A percentile compares a stretch with the other conserved stretches of the same genome.
Conservation (phyloP, 2,888 invertebrate species). For the Macropis europaea region DNA sequence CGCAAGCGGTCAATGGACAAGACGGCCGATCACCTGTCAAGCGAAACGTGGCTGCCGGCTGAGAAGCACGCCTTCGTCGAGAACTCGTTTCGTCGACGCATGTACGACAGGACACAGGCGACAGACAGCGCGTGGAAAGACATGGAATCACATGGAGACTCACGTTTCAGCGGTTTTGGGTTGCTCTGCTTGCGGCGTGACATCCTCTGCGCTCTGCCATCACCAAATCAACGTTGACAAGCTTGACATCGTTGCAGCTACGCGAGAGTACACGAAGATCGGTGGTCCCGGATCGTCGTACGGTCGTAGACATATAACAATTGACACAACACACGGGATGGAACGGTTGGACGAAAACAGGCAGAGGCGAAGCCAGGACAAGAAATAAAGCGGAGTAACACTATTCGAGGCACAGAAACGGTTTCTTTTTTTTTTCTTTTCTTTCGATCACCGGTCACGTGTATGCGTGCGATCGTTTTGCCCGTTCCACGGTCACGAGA, state of each 20-base stretch:
- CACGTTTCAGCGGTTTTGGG: slow-evolving; percentile 97
- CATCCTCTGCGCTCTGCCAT: slow-evolving; percentile 83
- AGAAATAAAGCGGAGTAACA: slow-evolving; percentile 19
- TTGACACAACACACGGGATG: slow-evolving; percentile 59
- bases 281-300: slow-evolving; percentile 25
- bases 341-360: slow-evolving; percentile 27
- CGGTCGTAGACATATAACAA: slow-evolving; percentile 55
- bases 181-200: slow-evolving; percentile 97
- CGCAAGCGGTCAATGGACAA: slow-evolving; percentile 19
- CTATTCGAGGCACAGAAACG: slow-evolving; percentile 36
- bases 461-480: background rate
- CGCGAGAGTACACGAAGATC: slow-evolving; percentile 38
- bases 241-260: slow-evolving; percentile 46
- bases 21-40: slow-evolving; percentile 52
- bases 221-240: slow-evolving; percentile 76
- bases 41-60: slow-evolving; percentile 50
- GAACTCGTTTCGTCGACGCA: slow-evolving; percentile 32
- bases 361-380: slow-evolving; percentile 14
- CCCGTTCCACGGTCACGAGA: background rate
- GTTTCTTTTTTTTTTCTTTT: too few species aligned
- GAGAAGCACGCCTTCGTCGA: slow-evolving; percentile 41
- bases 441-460: slow-evolving; percentile 31
- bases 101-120: slow-evolving; percentile 28
- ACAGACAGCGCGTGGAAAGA: background rate
- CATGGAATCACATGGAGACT: slow-evolving; percentile 79